Percentiles rank a stretch among this genome's conserved stretches.
phyloP scores from a whole-genome alignment of 2,113 vertebrate species.

The Tyto alba region DNA sequence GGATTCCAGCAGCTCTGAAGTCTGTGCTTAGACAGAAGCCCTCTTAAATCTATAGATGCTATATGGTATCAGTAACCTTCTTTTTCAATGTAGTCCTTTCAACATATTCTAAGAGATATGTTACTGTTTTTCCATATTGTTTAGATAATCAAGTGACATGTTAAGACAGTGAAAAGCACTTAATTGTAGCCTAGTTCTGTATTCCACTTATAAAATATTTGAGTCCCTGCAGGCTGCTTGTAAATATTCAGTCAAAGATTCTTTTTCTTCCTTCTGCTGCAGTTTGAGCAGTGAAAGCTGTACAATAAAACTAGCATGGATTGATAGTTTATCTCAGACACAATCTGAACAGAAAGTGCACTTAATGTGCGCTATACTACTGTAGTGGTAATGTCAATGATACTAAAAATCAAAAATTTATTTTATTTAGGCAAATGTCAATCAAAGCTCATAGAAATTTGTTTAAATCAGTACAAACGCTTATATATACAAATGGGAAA shows the following conservation, averaged over 20 bases:
- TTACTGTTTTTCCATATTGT: neutral
- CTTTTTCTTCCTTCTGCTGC: neutral
- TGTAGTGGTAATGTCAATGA: neutral
- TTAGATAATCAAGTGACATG: neutral
- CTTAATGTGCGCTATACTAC: neutral
- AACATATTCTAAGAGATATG: neutral
- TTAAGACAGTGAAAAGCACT: neutral
- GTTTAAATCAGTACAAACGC: neutral
- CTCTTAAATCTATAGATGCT: neutral
- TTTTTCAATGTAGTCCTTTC: neutral
- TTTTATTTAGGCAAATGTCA: neutral
- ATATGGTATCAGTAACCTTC: neutral
- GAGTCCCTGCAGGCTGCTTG: neutral
- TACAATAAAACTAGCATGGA: neutral
- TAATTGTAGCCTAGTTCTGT: neutral
- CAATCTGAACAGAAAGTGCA: neutral
- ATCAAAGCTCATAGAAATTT: neutral
- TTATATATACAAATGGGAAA: neutral
- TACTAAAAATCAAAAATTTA: neutral
- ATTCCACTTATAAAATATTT: neutral
- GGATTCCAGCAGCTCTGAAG: neutral
- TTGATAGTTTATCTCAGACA: neutral
- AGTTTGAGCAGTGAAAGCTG: neutral
- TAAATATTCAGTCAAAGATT: neutral
- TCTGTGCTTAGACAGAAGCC: neutral